Percentiles rank a stretch among this genome's conserved stretches.
These are phyloP conservation scores for Gasterosteus nipponicus DNA, from an alignment of 2,113 vertebrate genomes.

Conservation along the genomic window DNA sequence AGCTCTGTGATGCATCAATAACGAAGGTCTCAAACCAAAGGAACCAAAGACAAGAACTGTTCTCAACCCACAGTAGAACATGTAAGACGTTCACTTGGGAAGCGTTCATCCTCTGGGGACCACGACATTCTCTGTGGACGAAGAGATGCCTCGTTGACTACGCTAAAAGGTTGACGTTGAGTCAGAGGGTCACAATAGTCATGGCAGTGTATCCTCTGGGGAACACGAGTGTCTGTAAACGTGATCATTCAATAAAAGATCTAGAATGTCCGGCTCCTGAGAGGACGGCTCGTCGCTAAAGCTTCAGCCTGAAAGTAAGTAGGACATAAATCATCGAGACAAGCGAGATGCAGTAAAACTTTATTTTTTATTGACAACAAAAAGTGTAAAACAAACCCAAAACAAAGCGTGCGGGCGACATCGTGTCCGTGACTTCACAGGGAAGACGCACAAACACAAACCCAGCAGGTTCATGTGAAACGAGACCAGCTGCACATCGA, in stretches of 20 bases:
- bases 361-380: slow-evolving; percentile 61
- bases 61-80: not conserved
- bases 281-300: too few relatives aligned
- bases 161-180: not conserved
- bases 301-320: not conserved
- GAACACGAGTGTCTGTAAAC: not conserved
- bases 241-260: not conserved
- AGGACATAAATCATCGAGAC: not conserved
- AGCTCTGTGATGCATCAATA: not conserved
- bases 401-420: slow-evolving; percentile 17
- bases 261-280: too few relatives aligned
- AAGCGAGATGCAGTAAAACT: slow-evolving; percentile 16
- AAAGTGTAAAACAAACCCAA: slow-evolving; percentile 50
- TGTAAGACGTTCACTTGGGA: not conserved
- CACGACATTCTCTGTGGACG: not conserved
- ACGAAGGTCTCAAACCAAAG: too few relatives aligned
- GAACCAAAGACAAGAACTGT: too few relatives aligned
- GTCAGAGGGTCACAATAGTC: not conserved
- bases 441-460: slow-evolving; percentile 16
- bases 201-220: not conserved
- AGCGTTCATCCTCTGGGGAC: not conserved
- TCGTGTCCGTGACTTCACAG: slow-evolving; percentile 23
- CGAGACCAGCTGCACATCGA: slow-evolving; percentile 44
- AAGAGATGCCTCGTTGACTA: not conserved
- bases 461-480: slow-evolving; percentile 31